These are phyloP conservation scores for Rallus crepitans DNA, from an alignment of 2,797 vertebrate genomes.

Conservation along the genomic window DNA sequence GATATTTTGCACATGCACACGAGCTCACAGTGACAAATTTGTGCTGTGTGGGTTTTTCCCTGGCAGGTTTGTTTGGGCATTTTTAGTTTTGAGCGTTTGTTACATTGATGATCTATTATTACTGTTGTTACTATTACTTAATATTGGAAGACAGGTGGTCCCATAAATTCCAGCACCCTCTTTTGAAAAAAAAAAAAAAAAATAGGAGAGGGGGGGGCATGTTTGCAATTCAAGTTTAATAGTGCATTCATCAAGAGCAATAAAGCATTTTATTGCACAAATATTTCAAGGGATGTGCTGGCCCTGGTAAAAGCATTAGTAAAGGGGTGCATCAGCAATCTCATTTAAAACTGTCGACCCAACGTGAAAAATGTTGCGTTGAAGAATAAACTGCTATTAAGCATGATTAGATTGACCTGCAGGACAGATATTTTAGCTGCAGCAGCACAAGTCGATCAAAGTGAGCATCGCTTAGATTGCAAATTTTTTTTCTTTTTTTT, in stretches of 20 bases:
- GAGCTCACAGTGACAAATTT: conserved; percentile 20
- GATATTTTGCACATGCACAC: neutral
- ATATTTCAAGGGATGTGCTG: conserved; percentile 51
- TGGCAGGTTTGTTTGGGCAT: neutral
- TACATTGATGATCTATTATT: neutral
- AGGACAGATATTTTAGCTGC: conserved; percentile 72
- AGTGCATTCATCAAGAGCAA: conserved; percentile 44
- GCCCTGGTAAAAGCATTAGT: conserved; percentile 59
- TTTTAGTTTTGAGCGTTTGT: neutral
- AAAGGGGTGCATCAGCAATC: conserved; percentile 67
- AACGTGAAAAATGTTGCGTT: conserved; percentile 68
- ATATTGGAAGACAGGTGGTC: conserved; percentile 27
- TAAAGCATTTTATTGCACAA: conserved; percentile 71
- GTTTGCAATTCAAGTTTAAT: conserved; percentile 52
- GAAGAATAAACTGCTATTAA: conserved; percentile 76
- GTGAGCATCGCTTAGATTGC: conserved; percentile 67
- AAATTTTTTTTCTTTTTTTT: conserved; percentile 71
- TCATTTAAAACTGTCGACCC: conserved; percentile 73
- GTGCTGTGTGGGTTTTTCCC: neutral
- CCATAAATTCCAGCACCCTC: neutral
- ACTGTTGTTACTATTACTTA: conserved; percentile 9
- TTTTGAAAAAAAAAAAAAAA: neutral
- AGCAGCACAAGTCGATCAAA: conserved; percentile 65
- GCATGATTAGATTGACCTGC: conserved; percentile 76
- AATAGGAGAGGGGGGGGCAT: neutral